Conservation (phyloP, 2,797 vertebrate genomes). For the Notamacropus eugenii region DNA sequence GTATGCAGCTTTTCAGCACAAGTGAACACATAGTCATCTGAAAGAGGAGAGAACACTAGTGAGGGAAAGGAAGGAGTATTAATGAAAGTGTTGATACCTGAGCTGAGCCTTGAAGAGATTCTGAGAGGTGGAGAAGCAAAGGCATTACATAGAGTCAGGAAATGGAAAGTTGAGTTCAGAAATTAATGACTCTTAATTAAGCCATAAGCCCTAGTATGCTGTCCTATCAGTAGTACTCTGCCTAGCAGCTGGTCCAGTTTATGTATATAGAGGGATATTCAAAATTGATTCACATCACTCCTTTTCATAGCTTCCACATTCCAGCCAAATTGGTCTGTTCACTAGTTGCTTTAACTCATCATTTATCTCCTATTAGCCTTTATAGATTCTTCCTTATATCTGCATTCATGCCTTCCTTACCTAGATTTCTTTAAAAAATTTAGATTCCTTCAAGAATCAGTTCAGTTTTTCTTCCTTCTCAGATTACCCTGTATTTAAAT, state of each 20-base stretch:
- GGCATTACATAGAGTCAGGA: not conserved
- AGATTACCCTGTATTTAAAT: not conserved
- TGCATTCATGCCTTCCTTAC: not conserved
- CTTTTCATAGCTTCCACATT: not conserved
- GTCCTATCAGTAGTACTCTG: not conserved
- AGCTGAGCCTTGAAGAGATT: not conserved
- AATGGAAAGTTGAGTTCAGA: not conserved
- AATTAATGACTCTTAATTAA: conserved; percentile 21
- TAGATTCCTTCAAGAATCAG: not conserved
- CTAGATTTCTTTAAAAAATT: not conserved
- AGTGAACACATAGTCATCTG: not conserved
- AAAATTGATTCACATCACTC: not conserved
- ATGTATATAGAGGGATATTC: not conserved
- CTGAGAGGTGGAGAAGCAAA: not conserved
- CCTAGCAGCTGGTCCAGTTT: not conserved
- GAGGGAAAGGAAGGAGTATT: not conserved
- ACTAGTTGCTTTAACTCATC: not conserved
- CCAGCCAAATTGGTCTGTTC: not conserved
- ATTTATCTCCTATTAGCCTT: not conserved
- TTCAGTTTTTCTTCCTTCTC: not conserved
- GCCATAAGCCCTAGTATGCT: not conserved
- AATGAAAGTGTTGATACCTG: not conserved
- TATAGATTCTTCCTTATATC: not conserved
- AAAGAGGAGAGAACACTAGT: not conserved
- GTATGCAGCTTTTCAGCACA: not conserved